Conservation (phyloP, 2,113 vertebrate genomes). For the Catharus minimus region DNA sequence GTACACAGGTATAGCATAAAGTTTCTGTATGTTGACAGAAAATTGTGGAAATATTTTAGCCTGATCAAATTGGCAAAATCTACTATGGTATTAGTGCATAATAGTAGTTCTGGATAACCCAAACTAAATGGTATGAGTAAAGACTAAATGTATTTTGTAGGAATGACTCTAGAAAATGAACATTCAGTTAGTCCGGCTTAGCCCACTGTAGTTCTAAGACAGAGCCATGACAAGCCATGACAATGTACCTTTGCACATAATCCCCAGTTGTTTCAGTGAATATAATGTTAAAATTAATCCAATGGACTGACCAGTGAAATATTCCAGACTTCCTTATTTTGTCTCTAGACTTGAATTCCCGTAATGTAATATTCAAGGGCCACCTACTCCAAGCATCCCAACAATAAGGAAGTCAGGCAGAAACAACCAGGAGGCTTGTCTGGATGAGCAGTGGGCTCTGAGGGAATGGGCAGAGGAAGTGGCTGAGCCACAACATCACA, state of each 20-base stretch:
- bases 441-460: neutral
- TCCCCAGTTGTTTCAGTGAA: neutral
- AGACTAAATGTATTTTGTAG: neutral
- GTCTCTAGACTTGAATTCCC: neutral
- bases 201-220: neutral
- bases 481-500: neutral
- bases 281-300: neutral
- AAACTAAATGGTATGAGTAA: neutral
- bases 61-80: neutral
- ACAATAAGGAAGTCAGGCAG: neutral
- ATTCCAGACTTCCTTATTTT: neutral
- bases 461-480: neutral
- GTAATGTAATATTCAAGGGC: neutral
- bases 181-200: neutral
- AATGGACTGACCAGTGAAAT: neutral
- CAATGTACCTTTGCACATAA: neutral
- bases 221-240: neutral
- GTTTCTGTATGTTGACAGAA: neutral
- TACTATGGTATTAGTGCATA: neutral
- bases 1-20: neutral
- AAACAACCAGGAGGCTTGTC: neutral
- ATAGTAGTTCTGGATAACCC: neutral
- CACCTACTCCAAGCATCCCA: neutral
- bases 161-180: neutral
- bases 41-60: neutral